A percentile compares a stretch with the other conserved stretches of the same genome.
phyloP scores from a whole-genome alignment of 2,888 invertebrate species.

The Lomographa bimaculata region DNA sequence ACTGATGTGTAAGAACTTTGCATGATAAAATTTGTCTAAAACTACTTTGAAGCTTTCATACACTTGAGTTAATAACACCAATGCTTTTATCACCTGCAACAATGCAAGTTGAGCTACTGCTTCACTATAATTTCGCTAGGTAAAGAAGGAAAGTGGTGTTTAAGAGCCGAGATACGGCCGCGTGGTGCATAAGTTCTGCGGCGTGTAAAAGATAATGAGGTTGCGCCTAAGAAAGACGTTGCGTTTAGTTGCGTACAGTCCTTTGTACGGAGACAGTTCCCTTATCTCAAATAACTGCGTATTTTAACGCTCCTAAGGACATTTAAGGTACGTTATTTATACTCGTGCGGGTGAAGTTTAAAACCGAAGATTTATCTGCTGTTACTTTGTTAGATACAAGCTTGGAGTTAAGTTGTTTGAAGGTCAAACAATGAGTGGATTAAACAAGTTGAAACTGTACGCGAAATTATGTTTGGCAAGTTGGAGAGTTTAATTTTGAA shows the following conservation, averaged over 20 bases:
- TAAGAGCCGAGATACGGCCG: conserved; percentile 69
- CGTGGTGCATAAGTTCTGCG: conserved; percentile 70
- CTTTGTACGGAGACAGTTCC: conserved; percentile 63
- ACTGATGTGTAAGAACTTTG: too few relatives aligned
- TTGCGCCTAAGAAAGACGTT: conserved; percentile 69
- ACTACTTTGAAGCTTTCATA: too few relatives aligned
- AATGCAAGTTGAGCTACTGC: conserved; percentile 10
- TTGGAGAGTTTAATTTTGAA: conserved; percentile 39
- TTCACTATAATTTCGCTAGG: conserved; percentile 1
- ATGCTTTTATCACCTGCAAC: too few relatives aligned
- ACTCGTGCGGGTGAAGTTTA: conserved; percentile 57
- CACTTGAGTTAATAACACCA: too few relatives aligned
- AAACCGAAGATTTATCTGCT: conserved; percentile 69
- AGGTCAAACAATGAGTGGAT: conserved; percentile 51
- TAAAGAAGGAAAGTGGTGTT: conserved; percentile 65
- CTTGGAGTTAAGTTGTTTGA: conserved; percentile 53
- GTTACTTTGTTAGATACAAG: conserved; percentile 50
- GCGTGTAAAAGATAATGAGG: conserved; percentile 78
- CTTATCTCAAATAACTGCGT: conserved; percentile 59
- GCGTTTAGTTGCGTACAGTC: conserved; percentile 44
- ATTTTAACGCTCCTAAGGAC: conserved; percentile 65
- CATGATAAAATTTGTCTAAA: too few relatives aligned
- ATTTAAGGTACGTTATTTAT: conserved; percentile 68
- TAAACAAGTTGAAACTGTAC: conserved; percentile 54
- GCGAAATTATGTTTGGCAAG: conserved; percentile 40